Conservation (phyloP, 2,113 vertebrate genomes). For the Edolisoma coerulescens region DNA sequence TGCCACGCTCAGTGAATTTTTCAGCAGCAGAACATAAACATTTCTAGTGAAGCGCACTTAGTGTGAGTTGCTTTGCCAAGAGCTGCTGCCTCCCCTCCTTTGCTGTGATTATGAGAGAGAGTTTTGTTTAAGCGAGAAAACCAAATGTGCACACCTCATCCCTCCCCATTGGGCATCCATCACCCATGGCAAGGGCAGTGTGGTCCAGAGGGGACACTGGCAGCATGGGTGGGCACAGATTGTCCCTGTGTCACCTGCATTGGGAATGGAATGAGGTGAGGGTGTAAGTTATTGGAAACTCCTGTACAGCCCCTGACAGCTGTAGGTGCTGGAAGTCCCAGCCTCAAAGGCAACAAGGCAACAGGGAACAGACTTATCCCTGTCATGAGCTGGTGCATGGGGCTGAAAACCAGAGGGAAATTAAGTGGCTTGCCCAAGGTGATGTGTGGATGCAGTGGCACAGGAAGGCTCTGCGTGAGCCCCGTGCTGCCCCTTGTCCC, state of each 20-base stretch:
- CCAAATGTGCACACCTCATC: background rate
- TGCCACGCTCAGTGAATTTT: background rate
- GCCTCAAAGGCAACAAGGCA: background rate
- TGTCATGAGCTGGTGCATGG: background rate
- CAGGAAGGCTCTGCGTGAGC: background rate
- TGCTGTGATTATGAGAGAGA: background rate
- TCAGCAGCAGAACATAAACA: constrained; percentile 35
- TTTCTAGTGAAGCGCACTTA: constrained; percentile 29
- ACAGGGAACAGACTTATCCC: background rate
- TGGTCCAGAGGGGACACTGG: background rate
- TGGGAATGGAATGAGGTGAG: background rate
- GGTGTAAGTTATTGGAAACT: background rate
- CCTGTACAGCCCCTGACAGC: fast-evolving
- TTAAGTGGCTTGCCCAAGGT: background rate
- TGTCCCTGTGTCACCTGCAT: background rate
- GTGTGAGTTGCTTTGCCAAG: constrained; percentile 17
- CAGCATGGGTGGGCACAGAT: background rate
- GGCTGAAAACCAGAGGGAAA: background rate
- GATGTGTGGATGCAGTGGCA: background rate
- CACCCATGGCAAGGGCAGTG: background rate
- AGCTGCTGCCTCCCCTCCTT: constrained; percentile 3
- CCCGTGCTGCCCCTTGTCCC: background rate
- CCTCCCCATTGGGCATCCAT: background rate
- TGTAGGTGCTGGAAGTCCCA: background rate
- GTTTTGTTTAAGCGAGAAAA: background rate